Percentiles rank a stretch among this genome's conserved stretches.
These are phyloP conservation scores for Eurystomus gularis DNA, from an alignment of 2,113 vertebrate species.

Conservation along the genomic window DNA sequence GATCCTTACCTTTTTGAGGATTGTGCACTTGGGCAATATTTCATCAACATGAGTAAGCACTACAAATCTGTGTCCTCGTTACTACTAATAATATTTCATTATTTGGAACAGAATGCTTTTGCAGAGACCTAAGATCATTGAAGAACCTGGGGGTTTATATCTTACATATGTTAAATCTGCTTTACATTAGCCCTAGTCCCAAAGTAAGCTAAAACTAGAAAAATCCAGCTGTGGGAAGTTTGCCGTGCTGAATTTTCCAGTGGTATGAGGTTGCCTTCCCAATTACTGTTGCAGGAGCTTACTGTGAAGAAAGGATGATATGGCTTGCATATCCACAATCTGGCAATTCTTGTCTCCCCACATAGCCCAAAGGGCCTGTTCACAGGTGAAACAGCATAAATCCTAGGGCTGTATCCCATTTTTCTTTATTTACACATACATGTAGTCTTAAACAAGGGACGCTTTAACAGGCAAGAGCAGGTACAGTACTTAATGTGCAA, in stretches of 20 bases:
- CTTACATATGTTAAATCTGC: not conserved
- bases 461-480: not conserved
- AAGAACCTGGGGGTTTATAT: not conserved
- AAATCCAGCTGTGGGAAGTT: not conserved
- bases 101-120: not conserved
- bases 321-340: not conserved
- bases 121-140: not conserved
- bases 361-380: not conserved
- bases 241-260: not conserved
- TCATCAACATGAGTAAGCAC: not conserved
- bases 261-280: not conserved
- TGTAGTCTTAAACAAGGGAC: not conserved
- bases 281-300: not conserved
- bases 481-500: slow-evolving; percentile 11
- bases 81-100: not conserved
- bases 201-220: not conserved
- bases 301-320: not conserved
- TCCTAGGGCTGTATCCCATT: not conserved
- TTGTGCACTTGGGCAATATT: not conserved
- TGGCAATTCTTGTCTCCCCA: not conserved
- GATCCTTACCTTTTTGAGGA: not conserved
- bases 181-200: not conserved
- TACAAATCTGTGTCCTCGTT: not conserved
- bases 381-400: not conserved
- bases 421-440: not conserved